Evolutionary conservation across 2,888 invertebrate genomes (phyloP).

Genomic region (Automeris io): DNA sequence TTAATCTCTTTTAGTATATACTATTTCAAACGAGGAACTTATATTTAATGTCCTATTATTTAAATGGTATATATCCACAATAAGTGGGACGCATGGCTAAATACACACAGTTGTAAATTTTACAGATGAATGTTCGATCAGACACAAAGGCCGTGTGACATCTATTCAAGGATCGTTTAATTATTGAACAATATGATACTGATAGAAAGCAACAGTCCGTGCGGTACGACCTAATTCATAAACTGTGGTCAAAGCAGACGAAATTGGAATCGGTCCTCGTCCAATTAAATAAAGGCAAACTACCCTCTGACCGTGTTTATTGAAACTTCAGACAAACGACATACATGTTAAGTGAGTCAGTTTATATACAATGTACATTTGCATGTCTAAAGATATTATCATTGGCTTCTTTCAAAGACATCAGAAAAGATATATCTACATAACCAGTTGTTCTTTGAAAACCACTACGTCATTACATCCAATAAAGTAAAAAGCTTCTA

Average conservation of each 20-base stretch:
- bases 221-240: slow-evolving; percentile 55
- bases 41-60: no score
- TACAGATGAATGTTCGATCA: slow-evolving; percentile 21
- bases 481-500: no score
- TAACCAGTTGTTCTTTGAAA: no score
- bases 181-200: slow-evolving; percentile 49
- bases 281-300: slow-evolving; percentile 53
- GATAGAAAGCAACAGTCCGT: slow-evolving; percentile 38
- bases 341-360: no score
- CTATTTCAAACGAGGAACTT: no score
- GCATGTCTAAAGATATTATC: no score
- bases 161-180: slow-evolving; percentile 40
- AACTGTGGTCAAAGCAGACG: slow-evolving; percentile 40
- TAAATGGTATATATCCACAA: not conserved
- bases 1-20: no score
- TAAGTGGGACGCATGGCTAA: not conserved
- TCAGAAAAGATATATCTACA: no score
- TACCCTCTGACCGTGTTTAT: slow-evolving; percentile 22
- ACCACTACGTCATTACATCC: no score
- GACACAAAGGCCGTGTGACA: slow-evolving; percentile 17
- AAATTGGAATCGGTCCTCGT: slow-evolving; percentile 43
- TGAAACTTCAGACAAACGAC: slow-evolving; percentile 20
- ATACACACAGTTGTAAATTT: slow-evolving; percentile 1
- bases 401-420: no score
- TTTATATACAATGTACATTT: no score